phyloP scores from a whole-genome alignment of 2,113 vertebrate genomes.

The Hippocampus zosterae region DNA sequence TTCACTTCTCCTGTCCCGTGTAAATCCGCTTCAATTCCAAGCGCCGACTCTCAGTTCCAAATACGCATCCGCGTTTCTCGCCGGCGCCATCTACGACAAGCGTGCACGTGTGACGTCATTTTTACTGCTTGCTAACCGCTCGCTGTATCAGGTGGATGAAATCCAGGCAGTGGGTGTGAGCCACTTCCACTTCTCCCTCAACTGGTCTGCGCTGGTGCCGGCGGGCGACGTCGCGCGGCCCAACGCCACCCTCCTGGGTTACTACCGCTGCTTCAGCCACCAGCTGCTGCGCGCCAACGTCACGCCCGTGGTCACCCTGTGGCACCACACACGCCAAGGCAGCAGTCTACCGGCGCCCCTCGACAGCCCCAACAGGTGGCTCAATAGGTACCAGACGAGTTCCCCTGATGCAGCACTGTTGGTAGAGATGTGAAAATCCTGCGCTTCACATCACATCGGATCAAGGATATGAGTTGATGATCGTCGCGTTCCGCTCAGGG shows the following conservation, averaged over 20 bases:
- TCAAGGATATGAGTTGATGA: too few relatives aligned
- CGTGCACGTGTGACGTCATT: neutral
- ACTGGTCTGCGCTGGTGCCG: constrained; percentile 87
- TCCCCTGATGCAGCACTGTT: neutral
- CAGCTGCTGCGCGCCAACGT: constrained; percentile 85
- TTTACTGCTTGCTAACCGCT: neutral
- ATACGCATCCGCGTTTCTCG: too few relatives aligned
- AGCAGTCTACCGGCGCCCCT: constrained; percentile 80
- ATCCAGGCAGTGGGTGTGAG: constrained; percentile 77
- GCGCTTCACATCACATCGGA: neutral
- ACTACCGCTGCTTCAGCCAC: constrained; percentile 84
- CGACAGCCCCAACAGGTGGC: constrained; percentile 80
- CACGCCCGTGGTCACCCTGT: constrained; percentile 87
- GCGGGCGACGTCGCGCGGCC: constrained; percentile 75
- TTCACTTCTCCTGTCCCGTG: too few relatives aligned
- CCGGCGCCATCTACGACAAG: neutral
- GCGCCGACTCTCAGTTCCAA: too few relatives aligned
- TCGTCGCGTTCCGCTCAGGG: constrained; percentile 25
- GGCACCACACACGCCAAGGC: constrained; percentile 77
- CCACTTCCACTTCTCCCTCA: constrained; percentile 91
- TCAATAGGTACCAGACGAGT: constrained; percentile 63
- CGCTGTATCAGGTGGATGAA: constrained; percentile 62
- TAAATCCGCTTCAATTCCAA: too few relatives aligned
- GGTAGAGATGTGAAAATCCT: neutral
- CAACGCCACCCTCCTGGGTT: constrained; percentile 80